Base-by-base conservation (phyloP, 2,797 vertebrate species). In the Adrianichthys oophorus region DNA sequence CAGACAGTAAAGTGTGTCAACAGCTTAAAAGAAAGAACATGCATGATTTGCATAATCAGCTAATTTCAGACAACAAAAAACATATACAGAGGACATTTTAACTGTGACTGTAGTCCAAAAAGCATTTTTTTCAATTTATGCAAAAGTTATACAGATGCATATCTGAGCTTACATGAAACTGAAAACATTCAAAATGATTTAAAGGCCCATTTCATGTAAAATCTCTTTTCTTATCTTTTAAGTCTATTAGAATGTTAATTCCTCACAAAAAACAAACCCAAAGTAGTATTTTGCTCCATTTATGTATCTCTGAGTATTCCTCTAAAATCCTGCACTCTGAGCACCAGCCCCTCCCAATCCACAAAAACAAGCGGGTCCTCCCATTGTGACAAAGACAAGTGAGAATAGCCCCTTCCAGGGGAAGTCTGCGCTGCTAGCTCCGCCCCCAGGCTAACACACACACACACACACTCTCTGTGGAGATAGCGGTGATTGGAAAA, bases 31-130 rank as follows among this genome's bases (percentile, higher is more conserved):
- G 19, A 19, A 19, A 19, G 19, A 19, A 19, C 19, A 72, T 67
- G 57, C 55, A 69, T 29, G 41, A 18, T 55, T n/a, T 67, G 23
- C 60, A 56, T 46, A 54, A 57, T 59, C 15, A 44, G 43, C 40
- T 43, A 12, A 4, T 5, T 4, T 4, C 4, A 24, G 24, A 12
- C 46, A 48, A 46, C 55, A 8, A 6, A 10, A 43, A 49, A 48
- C n/a, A 60, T 70, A 67, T 63, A 17, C 19, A 76, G 19, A 61
- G 55, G 65, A 68, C 53, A 18, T 45, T 37, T 72, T 69, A 57
- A 79, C 52, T 59, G 41, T 41, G 44, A 68, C 26, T 61, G 53
- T 26, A 48, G 42, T 67, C 19, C 59, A 50, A 61, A 51, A 59
- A 17, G n/a, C 49, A 62, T 1, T 5, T 21, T 24, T 29, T 77